These are phyloP conservation scores for Andricus quercusramuli DNA, from an alignment of 2,888 invertebrate genomes.

Conservation along the genomic window DNA sequence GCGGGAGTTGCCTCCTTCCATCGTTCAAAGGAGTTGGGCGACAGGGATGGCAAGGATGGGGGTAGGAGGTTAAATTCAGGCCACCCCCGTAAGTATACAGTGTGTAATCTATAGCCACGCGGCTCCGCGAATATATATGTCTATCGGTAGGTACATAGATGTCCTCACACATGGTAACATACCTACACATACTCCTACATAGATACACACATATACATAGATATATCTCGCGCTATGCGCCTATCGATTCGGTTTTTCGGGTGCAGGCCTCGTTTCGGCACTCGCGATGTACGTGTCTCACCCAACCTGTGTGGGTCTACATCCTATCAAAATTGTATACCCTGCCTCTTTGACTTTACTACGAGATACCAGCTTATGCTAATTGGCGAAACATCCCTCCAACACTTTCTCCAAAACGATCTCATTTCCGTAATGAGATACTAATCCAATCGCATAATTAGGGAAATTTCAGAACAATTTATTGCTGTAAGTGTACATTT, in stretches of 20 bases:
- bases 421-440: constrained; percentile 40
- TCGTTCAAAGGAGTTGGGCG: constrained; percentile 58
- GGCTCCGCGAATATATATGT: constrained; percentile 48
- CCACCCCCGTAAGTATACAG: constrained; percentile 71
- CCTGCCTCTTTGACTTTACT: constrained; percentile 39
- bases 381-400: constrained; percentile 38
- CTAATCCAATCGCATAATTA: constrained; percentile 32
- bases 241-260: constrained; percentile 77
- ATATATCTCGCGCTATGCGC: constrained; percentile 70
- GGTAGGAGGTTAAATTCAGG: constrained; percentile 71
- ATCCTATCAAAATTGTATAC: constrained; percentile 60
- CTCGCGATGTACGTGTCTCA: constrained; percentile 49
- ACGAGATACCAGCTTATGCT: constrained; percentile 37
- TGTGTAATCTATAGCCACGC: constrained; percentile 65
- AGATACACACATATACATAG: constrained; percentile 48
- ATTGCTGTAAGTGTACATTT: background rate
- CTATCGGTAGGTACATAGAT: constrained; percentile 45
- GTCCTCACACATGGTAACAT: constrained; percentile 38
- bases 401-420: constrained; percentile 35
- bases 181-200: constrained; percentile 41
- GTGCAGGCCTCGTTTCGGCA: constrained; percentile 74
- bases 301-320: constrained; percentile 46
- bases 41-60: constrained; percentile 52
- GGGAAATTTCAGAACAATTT: constrained; percentile 19
- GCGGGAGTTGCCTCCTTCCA: constrained; percentile 59